Evolutionary conservation across 92 coral and sea anemone species (phyloP), one percentile per base, ranked within the genome.

Genomic region (Zoanthus solanderi): DNA sequence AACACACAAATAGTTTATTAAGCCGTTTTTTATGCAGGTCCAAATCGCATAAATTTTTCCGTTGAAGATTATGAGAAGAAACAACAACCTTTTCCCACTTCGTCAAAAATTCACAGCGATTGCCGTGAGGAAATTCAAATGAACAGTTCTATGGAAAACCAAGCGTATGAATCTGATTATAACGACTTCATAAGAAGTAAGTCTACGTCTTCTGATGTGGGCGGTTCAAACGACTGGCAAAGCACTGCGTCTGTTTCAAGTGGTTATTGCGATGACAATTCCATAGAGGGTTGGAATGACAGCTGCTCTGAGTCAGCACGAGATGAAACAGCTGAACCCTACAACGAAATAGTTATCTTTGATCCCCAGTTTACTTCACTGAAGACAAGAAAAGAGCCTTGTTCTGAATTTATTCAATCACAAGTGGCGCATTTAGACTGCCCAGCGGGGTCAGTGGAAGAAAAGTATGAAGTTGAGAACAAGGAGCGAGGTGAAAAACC

Each of bases 91-190:
- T 45, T 18, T 10, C 44, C 7, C 13, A 45, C 75, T 46, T 31
- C 74, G 12, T 16, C n/a, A 2, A 71, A 46, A 14, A n/a, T 6
- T 12, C 14, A 15, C 15, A 44, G 13, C 17, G 50, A 28, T 23
- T 14, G 56, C 57, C 30, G 14, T 53, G 31, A 65, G 15, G 85
- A 50, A 63, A 53, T 58, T 81, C 63, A 69, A 16, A 28, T 53
- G 34, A 72, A 88, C 72, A 86, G 81, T 14, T 90, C 92, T 37
- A 53, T 65, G 13, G 90, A 79, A 14, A 92, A 92, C 66, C 76
- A 91, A 10, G 79, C 94, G 11, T 92, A 89, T 75, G 90, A 76
- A 30, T 83, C 79, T 34, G 92, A 92, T 60, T 84, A 68, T 78
- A 32, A 18, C 30, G 63, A 74, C 74, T 28, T 81, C 1, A 29